Evolutionary conservation across 2,797 vertebrate species (phyloP), one percentile per base, ranked within the genome.

Genomic region (Urocyon cinereoargenteus): DNA sequence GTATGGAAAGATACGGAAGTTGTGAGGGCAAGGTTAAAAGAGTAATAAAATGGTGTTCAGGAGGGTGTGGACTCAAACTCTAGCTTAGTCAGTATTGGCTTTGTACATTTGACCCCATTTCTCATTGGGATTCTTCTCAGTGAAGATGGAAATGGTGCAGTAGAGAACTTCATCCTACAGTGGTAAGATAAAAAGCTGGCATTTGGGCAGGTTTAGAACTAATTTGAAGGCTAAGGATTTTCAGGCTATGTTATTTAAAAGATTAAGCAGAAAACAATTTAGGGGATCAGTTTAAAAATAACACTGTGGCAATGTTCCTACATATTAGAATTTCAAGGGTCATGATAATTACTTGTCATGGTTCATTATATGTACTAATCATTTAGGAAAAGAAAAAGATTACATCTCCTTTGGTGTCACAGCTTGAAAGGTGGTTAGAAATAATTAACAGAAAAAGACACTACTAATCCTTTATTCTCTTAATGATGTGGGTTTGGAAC

Each of bases 301-400:
- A 49, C 45, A 82, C 36, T 45, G 34, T 14, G 12, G 70, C 36
- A 81, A 57, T 72, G 31, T 66, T 91, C 70, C 55, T 21, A 83
- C 55, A 57, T 64, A 90, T 84, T 86, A 86, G 93, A 95, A 94
- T 73, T 68, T 88, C 57, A 81, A 97, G 70, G 31, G 83, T 94
- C 73, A 93, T 26, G 22, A 68, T 92, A 92, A 91, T 95, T 91
- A 88, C 59, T 84, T 86, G 55, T 92, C 55, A 86, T 36, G 36
- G 53, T 66, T 86, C 57, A 70, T 14, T 55, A 21, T 61, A n/a
- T 86, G 53, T 15, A 49, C 36, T 92, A 91, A 93, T 95, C 82
- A 91, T 57, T 86, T 36, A 88, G 31, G 77, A 93, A 82, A 81
- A 83, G 75, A 90, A 93, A 95, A 95, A 89, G 51, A 18, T 70